Evolutionary conservation across 2,797 vertebrate genomes (phyloP).

Genomic region (Pipistrellus kuhlii): DNA sequence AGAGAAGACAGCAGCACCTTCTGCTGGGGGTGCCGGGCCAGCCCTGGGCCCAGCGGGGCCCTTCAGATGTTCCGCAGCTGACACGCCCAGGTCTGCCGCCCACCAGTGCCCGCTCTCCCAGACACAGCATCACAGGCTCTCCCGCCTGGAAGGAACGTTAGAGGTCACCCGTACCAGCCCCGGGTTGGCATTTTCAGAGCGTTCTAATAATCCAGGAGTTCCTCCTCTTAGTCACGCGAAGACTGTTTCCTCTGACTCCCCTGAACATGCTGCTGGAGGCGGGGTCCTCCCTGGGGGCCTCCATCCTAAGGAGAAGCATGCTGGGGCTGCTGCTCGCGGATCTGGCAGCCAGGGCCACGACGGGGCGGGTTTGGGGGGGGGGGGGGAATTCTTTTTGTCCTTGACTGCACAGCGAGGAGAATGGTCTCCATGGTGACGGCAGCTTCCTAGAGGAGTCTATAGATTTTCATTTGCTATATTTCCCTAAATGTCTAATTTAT

Average conservation of each 20-base stretch:
- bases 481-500: slow-evolving; percentile 72
- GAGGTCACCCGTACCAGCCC: slow-evolving; percentile 51
- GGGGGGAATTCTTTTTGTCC: slow-evolving; percentile 60
- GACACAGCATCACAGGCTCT: slow-evolving; percentile 61
- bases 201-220: not conserved
- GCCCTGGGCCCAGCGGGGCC: slow-evolving; percentile 73
- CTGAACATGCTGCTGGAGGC: not conserved
- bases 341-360: not conserved
- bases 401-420: slow-evolving; percentile 51
- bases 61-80: slow-evolving; percentile 32
- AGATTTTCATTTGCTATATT: slow-evolving; percentile 48
- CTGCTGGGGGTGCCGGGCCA: not conserved
- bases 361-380: slow-evolving; percentile 18
- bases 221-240: not conserved
- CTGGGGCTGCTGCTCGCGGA: not conserved
- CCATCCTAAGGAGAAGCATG: not conserved
- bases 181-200: not conserved
- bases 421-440: slow-evolving; percentile 74
- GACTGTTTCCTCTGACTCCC: not conserved
- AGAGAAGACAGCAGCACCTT: not conserved
- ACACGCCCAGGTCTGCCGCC: slow-evolving; percentile 18
- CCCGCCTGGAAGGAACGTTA: slow-evolving; percentile 50
- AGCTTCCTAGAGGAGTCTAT: slow-evolving; percentile 63
- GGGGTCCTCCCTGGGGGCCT: rapidly evolving
- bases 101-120: slow-evolving; percentile 58